Evolutionary conservation across 2,797 vertebrate genomes (phyloP).

Genomic region (Sebastolobus alascanus): DNA sequence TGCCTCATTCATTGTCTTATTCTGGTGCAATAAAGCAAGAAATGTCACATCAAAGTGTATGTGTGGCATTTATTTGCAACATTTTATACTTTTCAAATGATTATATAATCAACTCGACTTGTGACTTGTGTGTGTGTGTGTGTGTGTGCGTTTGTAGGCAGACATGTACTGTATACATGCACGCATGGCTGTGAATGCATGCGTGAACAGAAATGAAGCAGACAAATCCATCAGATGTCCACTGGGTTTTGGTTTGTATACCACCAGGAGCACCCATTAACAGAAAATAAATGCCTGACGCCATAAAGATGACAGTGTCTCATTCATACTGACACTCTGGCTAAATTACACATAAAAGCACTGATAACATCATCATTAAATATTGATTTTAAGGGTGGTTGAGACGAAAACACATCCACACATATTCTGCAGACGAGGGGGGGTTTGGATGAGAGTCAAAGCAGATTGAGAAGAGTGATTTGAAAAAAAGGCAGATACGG

Average conservation of each 20-base stretch:
- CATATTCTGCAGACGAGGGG: constrained; percentile 38
- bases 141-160: not conserved
- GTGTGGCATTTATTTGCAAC: constrained; percentile 16
- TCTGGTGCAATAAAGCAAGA: constrained; percentile 10
- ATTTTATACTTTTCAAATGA: not conserved
- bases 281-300: constrained; percentile 79
- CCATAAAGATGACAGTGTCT: constrained; percentile 82
- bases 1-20: not conserved
- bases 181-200: constrained; percentile 40
- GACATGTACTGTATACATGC: constrained; percentile 27
- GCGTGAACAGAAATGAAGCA: constrained; percentile 67
- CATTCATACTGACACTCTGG: constrained; percentile 82
- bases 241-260: constrained; percentile 72
- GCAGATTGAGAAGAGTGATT: constrained; percentile 22
- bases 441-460: constrained; percentile 46
- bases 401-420: constrained; percentile 59
- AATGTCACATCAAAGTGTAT: constrained; percentile 34
- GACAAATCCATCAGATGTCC: constrained; percentile 79
- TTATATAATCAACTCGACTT: not conserved
- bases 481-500: not conserved
- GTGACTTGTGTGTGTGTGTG: not conserved
- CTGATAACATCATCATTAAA: constrained; percentile 86
- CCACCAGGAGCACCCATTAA: constrained; percentile 78
- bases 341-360: constrained; percentile 85
- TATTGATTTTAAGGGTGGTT: constrained; percentile 81